Evolutionary conservation across 2,888 invertebrate species (phyloP).

Genomic region (Dorcus parallelipipedus): DNA sequence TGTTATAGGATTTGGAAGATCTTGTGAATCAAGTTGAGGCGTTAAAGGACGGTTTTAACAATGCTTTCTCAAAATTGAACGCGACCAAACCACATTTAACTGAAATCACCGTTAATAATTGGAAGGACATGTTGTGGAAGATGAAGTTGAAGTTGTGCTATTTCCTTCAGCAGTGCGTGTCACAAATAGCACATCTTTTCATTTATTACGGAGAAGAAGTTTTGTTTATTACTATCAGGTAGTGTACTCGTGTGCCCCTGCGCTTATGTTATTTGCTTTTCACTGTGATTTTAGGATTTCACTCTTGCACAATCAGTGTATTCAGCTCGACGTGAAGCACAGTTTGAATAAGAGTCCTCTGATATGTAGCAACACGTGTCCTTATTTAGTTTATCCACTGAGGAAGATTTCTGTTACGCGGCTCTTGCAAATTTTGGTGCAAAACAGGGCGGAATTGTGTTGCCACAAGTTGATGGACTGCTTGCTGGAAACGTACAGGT

Average conservation of each 20-base stretch:
- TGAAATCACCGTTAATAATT: conserved; percentile 50
- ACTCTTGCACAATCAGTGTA: conserved; percentile 59
- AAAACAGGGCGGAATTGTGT: conserved; percentile 65
- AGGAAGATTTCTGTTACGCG: conserved; percentile 70
- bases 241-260: conserved; percentile 24
- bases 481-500: conserved; percentile 63
- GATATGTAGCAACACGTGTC: conserved; percentile 74
- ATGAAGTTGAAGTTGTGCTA: conserved; percentile 56
- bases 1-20: conserved; percentile 57
- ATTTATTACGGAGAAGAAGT: conserved; percentile 58
- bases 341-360: conserved; percentile 56
- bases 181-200: conserved; percentile 55
- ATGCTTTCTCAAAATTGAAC: conserved; percentile 53
- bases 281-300: conserved; percentile 53
- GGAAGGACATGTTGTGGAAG: conserved; percentile 55
- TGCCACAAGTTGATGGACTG: conserved; percentile 70
- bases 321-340: conserved; percentile 57
- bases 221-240: conserved; percentile 58
- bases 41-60: conserved; percentile 54
- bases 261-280: background rate
- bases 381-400: conserved; percentile 65
- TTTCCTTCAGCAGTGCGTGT: conserved; percentile 54
- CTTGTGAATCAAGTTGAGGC: conserved; percentile 55
- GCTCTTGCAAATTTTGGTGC: conserved; percentile 70
- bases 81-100: conserved; percentile 45